Evolutionary conservation across 2,797 vertebrate genomes (phyloP).

Genomic region (Schizopygopsis malacanthus): DNA sequence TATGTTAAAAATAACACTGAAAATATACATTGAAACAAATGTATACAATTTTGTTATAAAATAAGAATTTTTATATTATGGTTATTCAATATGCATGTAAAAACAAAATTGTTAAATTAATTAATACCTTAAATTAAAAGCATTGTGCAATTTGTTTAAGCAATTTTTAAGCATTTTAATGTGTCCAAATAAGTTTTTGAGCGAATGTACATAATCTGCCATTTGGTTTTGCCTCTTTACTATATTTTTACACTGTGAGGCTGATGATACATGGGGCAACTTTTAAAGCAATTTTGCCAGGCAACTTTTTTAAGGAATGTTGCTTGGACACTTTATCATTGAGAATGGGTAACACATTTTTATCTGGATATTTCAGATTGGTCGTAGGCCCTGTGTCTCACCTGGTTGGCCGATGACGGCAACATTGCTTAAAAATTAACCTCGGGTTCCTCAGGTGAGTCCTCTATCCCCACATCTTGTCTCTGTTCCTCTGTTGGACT

Average conservation of each 20-base stretch:
- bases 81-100: background rate
- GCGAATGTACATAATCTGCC: no score
- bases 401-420: background rate
- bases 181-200: no score
- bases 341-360: no score
- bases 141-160: background rate
- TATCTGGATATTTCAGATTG: no score
- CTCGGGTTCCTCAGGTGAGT: background rate
- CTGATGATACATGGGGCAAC: no score
- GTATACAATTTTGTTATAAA: no score
- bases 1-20: no score
- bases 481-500: conserved; percentile 10
- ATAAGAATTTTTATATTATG: background rate
- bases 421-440: background rate
- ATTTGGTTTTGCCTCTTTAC: background rate
- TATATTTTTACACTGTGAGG: background rate
- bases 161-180: background rate
- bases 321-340: no score
- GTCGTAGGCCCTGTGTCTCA: no score
- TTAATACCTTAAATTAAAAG: background rate
- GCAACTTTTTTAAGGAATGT: no score
- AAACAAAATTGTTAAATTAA: background rate
- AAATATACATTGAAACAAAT: no score
- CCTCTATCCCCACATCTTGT: background rate
- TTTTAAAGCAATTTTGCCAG: no score